A percentile compares a stretch with the other conserved stretches of the same genome.
These are phyloP conservation scores for Esox niger DNA, from an alignment of 2,113 vertebrate species.

Conservation along the genomic window DNA sequence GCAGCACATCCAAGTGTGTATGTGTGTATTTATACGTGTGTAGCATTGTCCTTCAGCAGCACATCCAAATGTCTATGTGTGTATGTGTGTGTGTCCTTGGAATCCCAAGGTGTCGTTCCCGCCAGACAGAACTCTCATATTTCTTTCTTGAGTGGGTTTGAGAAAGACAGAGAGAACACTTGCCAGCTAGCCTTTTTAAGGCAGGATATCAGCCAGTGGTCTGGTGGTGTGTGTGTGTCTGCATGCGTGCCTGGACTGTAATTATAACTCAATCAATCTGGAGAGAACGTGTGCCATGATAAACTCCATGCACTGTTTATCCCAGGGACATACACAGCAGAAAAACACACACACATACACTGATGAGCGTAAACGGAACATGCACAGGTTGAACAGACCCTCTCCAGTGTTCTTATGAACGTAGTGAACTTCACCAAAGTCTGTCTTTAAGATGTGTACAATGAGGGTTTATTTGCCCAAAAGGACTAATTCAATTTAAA, in stretches of 20 bases:
- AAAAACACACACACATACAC: neutral
- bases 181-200: slow-evolving; percentile 26
- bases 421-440: no score
- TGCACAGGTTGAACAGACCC: neutral
- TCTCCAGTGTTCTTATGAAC: no score
- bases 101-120: slow-evolving; percentile 4
- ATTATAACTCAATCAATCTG: slow-evolving; percentile 21
- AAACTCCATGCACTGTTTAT: slow-evolving; percentile 14
- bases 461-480: neutral
- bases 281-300: slow-evolving; percentile 25
- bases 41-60: neutral
- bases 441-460: neutral
- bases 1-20: slow-evolving; percentile 3
- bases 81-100: slow-evolving; percentile 16
- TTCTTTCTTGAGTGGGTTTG: slow-evolving; percentile 22
- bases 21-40: no score
- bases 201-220: slow-evolving; percentile 38
- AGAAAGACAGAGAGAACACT: slow-evolving; percentile 27
- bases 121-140: slow-evolving; percentile 23
- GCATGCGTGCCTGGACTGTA: no score
- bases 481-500: neutral
- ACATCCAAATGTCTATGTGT: no score
- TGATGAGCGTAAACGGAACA: no score
- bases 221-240: slow-evolving; percentile 28
- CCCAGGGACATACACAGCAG: neutral